Evolutionary conservation across 2,888 invertebrate genomes (phyloP).

Genomic region (Meta bourneti): DNA sequence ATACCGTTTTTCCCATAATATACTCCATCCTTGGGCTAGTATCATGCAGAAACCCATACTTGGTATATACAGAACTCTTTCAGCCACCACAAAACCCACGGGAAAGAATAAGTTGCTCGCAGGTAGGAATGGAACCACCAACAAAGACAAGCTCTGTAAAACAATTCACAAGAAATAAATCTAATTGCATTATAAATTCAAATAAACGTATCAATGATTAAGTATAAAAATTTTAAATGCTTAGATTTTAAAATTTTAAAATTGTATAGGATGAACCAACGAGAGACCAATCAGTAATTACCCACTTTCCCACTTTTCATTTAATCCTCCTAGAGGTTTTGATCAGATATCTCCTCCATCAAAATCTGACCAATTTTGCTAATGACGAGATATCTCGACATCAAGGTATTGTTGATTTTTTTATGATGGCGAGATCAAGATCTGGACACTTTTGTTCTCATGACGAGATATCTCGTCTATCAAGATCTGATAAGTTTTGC

Average conservation of each 20-base stretch:
- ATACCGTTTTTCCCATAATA: slow-evolving; percentile 74
- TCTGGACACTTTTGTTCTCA: too few relatives aligned
- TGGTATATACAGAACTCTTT: slow-evolving; percentile 96
- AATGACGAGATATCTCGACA: too few relatives aligned
- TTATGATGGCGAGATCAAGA: too few relatives aligned
- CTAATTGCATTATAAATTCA: not conserved
- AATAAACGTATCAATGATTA: not conserved
- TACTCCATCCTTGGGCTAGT: slow-evolving; percentile 90
- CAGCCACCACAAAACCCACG: slow-evolving; percentile 97
- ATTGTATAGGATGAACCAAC: too few relatives aligned
- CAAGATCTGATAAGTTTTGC: too few relatives aligned
- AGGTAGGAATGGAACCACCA: slow-evolving; percentile 94
- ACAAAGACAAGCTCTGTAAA: slow-evolving; percentile 89
- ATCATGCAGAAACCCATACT: slow-evolving; percentile 98
- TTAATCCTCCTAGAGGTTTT: too few relatives aligned
- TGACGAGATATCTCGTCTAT: too few relatives aligned
- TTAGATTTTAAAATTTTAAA: not conserved
- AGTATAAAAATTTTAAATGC: not conserved
- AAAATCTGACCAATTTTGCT: too few relatives aligned
- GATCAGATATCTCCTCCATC: too few relatives aligned
- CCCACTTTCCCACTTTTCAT: too few relatives aligned
- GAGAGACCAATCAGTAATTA: too few relatives aligned
- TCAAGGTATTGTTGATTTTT: too few relatives aligned
- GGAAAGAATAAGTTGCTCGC: slow-evolving; percentile 98
- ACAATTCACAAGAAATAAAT: not conserved